Conservation (phyloP, 2,888 invertebrate genomes). For the Apamea crenata region DNA sequence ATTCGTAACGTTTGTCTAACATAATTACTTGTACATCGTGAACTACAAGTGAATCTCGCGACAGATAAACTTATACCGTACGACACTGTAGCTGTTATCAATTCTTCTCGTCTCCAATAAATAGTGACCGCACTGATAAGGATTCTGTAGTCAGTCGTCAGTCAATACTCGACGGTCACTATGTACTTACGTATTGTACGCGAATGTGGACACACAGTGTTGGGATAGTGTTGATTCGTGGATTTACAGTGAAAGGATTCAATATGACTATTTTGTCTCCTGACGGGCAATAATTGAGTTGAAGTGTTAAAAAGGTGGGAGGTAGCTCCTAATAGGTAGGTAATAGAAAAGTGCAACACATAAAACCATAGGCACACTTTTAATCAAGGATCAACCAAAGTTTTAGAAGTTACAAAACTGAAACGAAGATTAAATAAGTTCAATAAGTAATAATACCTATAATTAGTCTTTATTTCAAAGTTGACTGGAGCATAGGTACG, state of each 20-base stretch:
- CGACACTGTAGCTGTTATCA: slow-evolving; percentile 66
- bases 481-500: background rate
- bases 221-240: slow-evolving; percentile 29
- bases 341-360: background rate
- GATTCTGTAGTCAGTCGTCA: slow-evolving; percentile 66
- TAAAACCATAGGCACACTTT: background rate
- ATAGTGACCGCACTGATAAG: slow-evolving; percentile 73
- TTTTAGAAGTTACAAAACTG: background rate
- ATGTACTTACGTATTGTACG: slow-evolving; percentile 43
- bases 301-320: slow-evolving; percentile 1
- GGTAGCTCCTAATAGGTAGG: background rate
- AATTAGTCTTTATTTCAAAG: background rate
- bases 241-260: slow-evolving; percentile 45
- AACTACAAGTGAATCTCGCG: slow-evolving; percentile 65
- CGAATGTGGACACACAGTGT: slow-evolving; percentile 21
- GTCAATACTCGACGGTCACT: slow-evolving; percentile 64
- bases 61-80: slow-evolving; percentile 61
- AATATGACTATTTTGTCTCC: slow-evolving; percentile 14
- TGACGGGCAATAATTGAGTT: background rate
- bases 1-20: slow-evolving; percentile 41
- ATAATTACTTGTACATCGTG: slow-evolving; percentile 39
- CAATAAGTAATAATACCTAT: background rate
- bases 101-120: slow-evolving; percentile 73
- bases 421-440: background rate
- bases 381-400: background rate